Evolutionary conservation across 2,888 invertebrate genomes (phyloP).

Genomic region (Taphrorychus bicolor): DNA sequence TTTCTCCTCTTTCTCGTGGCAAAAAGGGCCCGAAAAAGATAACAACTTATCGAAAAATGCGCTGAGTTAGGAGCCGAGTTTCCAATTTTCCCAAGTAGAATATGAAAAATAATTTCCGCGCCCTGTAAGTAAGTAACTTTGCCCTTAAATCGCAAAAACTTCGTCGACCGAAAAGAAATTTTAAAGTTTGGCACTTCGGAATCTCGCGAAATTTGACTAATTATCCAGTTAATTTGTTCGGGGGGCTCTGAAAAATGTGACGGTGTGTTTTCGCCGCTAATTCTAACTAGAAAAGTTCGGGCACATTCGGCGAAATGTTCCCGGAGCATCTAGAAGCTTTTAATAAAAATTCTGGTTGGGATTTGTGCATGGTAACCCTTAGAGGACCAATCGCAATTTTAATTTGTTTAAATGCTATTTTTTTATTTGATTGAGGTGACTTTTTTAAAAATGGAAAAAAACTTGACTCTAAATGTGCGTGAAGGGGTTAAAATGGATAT

Average conservation of each 20-base stretch:
- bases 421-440: no score
- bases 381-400: no score
- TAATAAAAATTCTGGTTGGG: no score
- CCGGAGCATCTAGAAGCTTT: no score
- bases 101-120: constrained; percentile 44
- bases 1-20: background rate
- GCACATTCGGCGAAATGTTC: background rate
- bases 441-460: no score
- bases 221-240: constrained; percentile 50
- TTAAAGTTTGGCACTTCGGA: constrained; percentile 29
- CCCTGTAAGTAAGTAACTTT: constrained; percentile 25
- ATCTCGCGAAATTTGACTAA: constrained; percentile 48
- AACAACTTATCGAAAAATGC: constrained; percentile 58
- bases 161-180: constrained; percentile 26
- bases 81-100: constrained; percentile 42
- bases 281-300: constrained; percentile 26
- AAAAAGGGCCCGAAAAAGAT: constrained; percentile 28
- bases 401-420: no score
- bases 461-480: no score
- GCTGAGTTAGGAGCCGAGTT: constrained; percentile 32
- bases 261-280: constrained; percentile 37
- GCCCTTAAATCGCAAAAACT: constrained; percentile 32
- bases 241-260: constrained; percentile 42
- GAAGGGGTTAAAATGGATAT: no score
- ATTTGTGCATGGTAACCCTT: no score